These are phyloP conservation scores for Pachydiplax longipennis DNA, from an alignment of 2,888 invertebrate species.

Conservation along the genomic window DNA sequence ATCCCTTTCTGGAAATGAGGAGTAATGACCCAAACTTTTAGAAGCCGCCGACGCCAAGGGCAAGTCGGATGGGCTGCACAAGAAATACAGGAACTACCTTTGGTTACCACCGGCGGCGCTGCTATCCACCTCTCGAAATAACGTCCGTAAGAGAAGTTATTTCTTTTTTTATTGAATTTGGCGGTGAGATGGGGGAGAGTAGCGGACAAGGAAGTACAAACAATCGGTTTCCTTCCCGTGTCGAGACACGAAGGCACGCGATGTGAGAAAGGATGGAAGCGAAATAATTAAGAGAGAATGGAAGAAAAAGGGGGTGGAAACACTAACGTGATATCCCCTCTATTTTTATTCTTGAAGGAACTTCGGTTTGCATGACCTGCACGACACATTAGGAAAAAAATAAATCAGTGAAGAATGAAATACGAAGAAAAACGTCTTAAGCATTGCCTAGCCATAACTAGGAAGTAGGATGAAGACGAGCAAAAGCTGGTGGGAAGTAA, in stretches of 20 bases:
- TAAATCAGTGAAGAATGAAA: too few relatives aligned
- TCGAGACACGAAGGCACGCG: neutral
- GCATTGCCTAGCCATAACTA: neutral
- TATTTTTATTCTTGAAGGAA: neutral
- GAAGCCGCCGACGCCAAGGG: neutral
- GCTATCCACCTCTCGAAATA: neutral
- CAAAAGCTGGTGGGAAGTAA: neutral
- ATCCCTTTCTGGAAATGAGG: constrained; percentile 29
- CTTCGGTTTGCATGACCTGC: neutral
- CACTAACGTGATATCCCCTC: neutral
- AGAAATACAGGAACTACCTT: neutral
- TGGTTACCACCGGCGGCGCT: neutral
- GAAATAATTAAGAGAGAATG: neutral
- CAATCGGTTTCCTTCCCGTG: neutral
- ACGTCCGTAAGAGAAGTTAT: neutral
- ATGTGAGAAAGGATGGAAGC: neutral
- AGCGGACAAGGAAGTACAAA: neutral
- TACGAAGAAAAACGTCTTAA: too few relatives aligned
- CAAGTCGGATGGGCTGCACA: neutral
- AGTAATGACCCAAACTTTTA: constrained; percentile 27
- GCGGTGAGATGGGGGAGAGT: neutral
- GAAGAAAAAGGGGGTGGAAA: neutral
- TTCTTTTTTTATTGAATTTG: neutral
- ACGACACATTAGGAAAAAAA: too few relatives aligned
- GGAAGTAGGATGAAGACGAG: neutral